These are phyloP conservation scores for Nasua narica DNA, from an alignment of 2,797 vertebrate genomes.

Conservation along the genomic window DNA sequence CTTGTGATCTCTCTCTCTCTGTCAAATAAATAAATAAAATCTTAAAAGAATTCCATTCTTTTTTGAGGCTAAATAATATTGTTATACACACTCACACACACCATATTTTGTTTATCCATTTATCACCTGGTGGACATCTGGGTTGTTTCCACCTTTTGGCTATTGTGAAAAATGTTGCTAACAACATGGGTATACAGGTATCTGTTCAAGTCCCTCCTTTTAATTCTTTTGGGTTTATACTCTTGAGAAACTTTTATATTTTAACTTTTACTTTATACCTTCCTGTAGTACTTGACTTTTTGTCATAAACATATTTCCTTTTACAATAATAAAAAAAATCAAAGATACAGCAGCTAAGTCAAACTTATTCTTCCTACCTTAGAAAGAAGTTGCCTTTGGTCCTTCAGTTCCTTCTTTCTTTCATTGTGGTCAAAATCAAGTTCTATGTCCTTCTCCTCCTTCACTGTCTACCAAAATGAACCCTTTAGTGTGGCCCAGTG, in stretches of 20 bases:
- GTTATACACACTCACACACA: background rate
- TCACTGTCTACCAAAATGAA: background rate
- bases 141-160: background rate
- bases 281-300: background rate
- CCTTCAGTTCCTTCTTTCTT: background rate
- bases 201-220: background rate
- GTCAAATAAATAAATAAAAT: too few species aligned
- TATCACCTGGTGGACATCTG: background rate
- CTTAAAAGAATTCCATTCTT: background rate
- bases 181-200: background rate
- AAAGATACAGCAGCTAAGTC: background rate
- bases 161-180: background rate
- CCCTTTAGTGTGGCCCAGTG: background rate
- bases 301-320: background rate
- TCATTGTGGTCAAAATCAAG: background rate
- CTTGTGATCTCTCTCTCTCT: too few species aligned
- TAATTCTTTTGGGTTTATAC: background rate
- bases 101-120: background rate
- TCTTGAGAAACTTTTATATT: background rate
- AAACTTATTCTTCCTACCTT: background rate
- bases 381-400: background rate
- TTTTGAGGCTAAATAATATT: background rate
- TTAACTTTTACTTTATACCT: slow-evolving; percentile 12
- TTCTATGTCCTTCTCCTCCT: background rate
- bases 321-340: background rate